phyloP scores from a whole-genome alignment of 2,113 vertebrate species.

The Holacanthus passer region DNA sequence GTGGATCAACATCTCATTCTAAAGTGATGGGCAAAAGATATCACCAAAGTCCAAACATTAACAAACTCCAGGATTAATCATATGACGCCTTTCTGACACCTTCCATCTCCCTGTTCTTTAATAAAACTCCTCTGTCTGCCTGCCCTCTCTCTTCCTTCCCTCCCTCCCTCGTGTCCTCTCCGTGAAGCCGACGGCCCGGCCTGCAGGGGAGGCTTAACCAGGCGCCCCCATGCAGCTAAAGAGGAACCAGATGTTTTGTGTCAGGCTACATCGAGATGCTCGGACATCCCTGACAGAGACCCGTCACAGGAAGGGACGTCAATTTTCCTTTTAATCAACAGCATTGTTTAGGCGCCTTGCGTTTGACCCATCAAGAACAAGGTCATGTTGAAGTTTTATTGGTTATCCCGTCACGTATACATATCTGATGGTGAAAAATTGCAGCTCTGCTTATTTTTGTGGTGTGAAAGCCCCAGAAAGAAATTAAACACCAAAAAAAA shows the following conservation, averaged over 20 bases:
- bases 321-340: conserved; percentile 54
- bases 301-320: conserved; percentile 45
- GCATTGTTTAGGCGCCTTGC: conserved; percentile 30
- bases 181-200: conserved; percentile 61
- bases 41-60: not conserved
- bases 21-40: not conserved
- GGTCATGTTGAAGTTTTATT: conserved; percentile 18
- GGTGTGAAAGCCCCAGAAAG: conserved; percentile 34
- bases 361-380: not conserved
- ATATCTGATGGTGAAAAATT: conserved; percentile 5
- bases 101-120: conserved; percentile 43
- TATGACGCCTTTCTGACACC: conserved; percentile 5
- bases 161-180: conserved; percentile 48
- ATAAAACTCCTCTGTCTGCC: conserved; percentile 44
- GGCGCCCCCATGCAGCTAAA: conserved; percentile 74
- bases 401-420: not conserved
- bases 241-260: conserved; percentile 84
- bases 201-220: conserved; percentile 75
- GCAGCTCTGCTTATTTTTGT: conserved; percentile 24
- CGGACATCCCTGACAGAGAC: conserved; percentile 51
- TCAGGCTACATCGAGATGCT: conserved; percentile 69
- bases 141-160: conserved; percentile 21
- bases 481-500: conserved; percentile 18
- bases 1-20: no score
- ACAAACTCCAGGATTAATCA: not conserved